Conservation (phyloP, 2,797 vertebrate species). For the Sebastes wilsoni region DNA sequence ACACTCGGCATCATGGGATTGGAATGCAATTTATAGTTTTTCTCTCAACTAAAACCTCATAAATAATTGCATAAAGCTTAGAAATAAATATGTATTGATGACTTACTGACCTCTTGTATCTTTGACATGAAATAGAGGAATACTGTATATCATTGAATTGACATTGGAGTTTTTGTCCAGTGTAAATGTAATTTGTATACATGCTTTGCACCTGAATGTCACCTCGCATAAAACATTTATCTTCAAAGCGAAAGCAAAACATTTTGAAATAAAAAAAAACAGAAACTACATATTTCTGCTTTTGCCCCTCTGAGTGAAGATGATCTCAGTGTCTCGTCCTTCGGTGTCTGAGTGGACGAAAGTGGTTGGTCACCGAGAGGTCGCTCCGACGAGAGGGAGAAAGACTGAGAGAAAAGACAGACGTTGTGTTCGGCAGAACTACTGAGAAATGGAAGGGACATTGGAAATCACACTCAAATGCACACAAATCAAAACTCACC, state of each 20-base stretch:
- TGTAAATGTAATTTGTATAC: not conserved
- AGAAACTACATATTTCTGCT: not conserved
- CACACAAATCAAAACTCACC: slow-evolving; percentile 60
- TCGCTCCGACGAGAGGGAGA: slow-evolving; percentile 7
- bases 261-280: slow-evolving; percentile 2
- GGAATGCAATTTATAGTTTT: not conserved
- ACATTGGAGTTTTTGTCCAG: not conserved
- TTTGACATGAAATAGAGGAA: not conserved
- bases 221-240: slow-evolving; percentile 44
- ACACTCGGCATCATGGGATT: not conserved
- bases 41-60: not conserved
- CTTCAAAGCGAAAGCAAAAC: slow-evolving; percentile 14
- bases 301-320: slow-evolving; percentile 22
- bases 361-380: slow-evolving; percentile 51
- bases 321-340: slow-evolving; percentile 11
- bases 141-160: not conserved
- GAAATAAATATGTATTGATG: not conserved
- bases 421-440: slow-evolving; percentile 24
- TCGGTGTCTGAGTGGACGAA: slow-evolving; percentile 24
- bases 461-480: slow-evolving; percentile 26
- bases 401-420: not conserved
- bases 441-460: slow-evolving; percentile 17
- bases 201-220: not conserved
- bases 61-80: not conserved
- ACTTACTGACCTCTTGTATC: not conserved